These are phyloP conservation scores for Alectura lathami DNA, from an alignment of 2,113 vertebrate genomes.

Conservation along the genomic window DNA sequence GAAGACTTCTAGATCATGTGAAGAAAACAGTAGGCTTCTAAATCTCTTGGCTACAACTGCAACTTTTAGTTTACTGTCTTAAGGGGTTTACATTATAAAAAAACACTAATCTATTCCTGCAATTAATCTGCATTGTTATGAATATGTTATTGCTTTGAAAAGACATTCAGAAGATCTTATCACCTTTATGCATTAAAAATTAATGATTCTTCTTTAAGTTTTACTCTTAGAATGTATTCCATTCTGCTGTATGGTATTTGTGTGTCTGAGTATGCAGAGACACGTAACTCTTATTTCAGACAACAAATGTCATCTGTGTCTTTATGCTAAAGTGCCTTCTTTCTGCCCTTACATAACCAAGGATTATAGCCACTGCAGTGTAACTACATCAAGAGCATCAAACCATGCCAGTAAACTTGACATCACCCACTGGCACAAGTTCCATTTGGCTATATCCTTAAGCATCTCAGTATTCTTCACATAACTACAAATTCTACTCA, in stretches of 20 bases:
- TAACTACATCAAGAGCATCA: not conserved
- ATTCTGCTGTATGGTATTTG: not conserved
- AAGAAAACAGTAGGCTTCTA: not conserved
- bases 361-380: not conserved
- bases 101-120: not conserved
- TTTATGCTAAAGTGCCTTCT: not conserved
- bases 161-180: rapidly evolving
- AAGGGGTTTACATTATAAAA: not conserved
- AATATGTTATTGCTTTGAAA: not conserved
- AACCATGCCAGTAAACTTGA: not conserved
- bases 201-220: not conserved
- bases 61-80: not conserved
- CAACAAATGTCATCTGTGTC: not conserved
- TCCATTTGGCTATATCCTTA: not conserved
- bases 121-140: not conserved
- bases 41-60: not conserved
- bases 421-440: not conserved
- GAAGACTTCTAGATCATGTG: not conserved
- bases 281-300: not conserved
- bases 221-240: not conserved
- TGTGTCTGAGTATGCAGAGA: not conserved
- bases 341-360: not conserved
- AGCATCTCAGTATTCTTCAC: not conserved
- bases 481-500: not conserved
- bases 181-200: not conserved